Base-by-base conservation (phyloP, 2,797 vertebrate species). In the Acanthopagrus latus region DNA sequence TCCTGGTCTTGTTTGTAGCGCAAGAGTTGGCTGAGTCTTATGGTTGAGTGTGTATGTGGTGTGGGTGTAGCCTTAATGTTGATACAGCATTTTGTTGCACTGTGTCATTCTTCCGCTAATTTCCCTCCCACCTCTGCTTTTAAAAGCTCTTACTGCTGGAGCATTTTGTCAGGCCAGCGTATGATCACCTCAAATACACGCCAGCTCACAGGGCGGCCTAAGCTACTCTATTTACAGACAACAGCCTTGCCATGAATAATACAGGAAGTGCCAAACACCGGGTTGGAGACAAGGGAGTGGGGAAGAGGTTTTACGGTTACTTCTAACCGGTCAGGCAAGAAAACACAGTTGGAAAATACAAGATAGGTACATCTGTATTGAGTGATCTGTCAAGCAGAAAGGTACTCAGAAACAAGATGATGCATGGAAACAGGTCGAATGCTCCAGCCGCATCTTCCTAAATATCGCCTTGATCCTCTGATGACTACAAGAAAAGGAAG, bases 231-330 rank as follows among this genome's bases (percentile, higher is more conserved):
- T 85, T 90, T 88, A 89, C 88, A 85, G 70, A 85, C 58, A 80
- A 73, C 78, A 78, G 79, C 63, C 50, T 67, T 3, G 3, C 41
- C 69, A 92, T 92, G 77, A 93, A 91, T 90, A 90, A 91, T 91
- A 86, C 74, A 91, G 58, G 65, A 79, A 29, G 80, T 70, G 80
- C 82, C 81, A 75, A 65, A 74, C 59, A 59, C 71, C 23, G 23
- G 57, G 72, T 71, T 63, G 70, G 69, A 86, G 70, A 76, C 81
- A 20, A 68, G 73, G 60, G 68, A 79, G 51, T 0, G 0, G 41
- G 64, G 70, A 70, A 80, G 63, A 73, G 78, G 69, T 69, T 81
- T 62, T n/a, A n/a, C n/a, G 74, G 66, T 85, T 65, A 71, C 66
- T 64, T 78, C 55, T 44, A 48, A 56, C 48, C 0, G 3, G 65